These are phyloP conservation scores for Barnardius zonarius DNA, from an alignment of 2,113 vertebrate genomes.

Conservation along the genomic window DNA sequence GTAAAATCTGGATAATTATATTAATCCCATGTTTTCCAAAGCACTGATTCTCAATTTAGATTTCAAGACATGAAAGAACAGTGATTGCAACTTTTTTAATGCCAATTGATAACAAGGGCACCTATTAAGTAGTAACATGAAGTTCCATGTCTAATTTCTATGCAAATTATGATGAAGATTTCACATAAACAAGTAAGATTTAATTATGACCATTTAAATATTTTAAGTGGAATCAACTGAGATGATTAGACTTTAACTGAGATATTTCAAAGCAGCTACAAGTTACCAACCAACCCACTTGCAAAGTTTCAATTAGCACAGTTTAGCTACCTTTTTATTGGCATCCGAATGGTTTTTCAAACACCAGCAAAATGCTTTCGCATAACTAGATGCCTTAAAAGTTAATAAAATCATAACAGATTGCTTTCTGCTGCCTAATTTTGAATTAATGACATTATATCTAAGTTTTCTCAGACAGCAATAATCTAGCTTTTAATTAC, in stretches of 20 bases:
- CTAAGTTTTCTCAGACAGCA: not conserved
- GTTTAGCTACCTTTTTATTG: not conserved
- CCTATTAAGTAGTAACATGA: not conserved
- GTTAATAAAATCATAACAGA: constrained; percentile 32
- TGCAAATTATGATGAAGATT: not conserved
- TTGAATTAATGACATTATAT: not conserved
- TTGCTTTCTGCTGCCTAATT: constrained; percentile 17
- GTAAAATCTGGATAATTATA: not conserved
- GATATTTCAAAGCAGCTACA: constrained; percentile 1
- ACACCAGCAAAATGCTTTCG: not conserved
- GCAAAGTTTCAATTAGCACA: constrained; percentile 15
- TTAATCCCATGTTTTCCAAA: not conserved
- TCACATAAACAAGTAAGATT: constrained; percentile 24
- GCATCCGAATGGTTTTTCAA: constrained; percentile 3
- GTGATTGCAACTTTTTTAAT: not conserved
- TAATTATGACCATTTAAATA: constrained; percentile 20
- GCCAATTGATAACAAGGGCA: not conserved
- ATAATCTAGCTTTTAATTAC: constrained; percentile 5
- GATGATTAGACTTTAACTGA: not conserved
- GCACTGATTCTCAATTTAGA: not conserved
- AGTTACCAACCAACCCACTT: not conserved
- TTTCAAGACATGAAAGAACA: not conserved
- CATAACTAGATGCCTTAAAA: not conserved
- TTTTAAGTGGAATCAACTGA: not conserved
- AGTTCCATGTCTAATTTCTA: not conserved